Percentiles rank a stretch among this genome's conserved stretches.
These are phyloP conservation scores for Julus scanicus DNA, from an alignment of 2,888 invertebrate genomes.

Conservation along the genomic window DNA sequence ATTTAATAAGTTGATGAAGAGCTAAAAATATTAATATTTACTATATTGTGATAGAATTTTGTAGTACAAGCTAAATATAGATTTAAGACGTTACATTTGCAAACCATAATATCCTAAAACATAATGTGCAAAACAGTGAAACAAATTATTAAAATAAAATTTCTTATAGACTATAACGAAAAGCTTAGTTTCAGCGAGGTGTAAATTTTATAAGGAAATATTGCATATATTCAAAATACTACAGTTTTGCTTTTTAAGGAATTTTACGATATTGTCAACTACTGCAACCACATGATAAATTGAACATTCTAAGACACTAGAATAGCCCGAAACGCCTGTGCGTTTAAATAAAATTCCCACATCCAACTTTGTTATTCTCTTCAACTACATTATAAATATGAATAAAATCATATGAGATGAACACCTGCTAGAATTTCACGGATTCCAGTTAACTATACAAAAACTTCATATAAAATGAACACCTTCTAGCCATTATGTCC, in stretches of 20 bases:
- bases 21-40: too few relatives aligned
- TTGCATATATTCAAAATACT: background rate
- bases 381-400: background rate
- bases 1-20: too few relatives aligned
- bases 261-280: background rate
- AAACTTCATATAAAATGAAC: background rate
- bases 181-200: background rate
- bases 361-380: background rate
- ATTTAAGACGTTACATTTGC: too few relatives aligned
- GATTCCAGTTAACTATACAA: background rate
- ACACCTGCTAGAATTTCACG: background rate
- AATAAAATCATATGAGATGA: constrained; percentile 22
- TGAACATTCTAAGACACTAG: background rate
- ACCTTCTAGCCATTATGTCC: background rate
- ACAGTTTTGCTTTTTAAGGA: too few relatives aligned
- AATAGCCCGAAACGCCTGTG: background rate
- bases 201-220: background rate
- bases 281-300: background rate
- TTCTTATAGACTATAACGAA: too few relatives aligned
- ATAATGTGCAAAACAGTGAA: too few relatives aligned
- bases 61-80: too few relatives aligned
- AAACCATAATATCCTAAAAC: too few relatives aligned
- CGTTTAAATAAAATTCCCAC: constrained; percentile 1
- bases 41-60: too few relatives aligned
- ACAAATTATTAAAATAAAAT: too few relatives aligned